Evolutionary conservation across 2,888 invertebrate genomes (phyloP).

Genomic region (Cosmorhoe ocellata): DNA sequence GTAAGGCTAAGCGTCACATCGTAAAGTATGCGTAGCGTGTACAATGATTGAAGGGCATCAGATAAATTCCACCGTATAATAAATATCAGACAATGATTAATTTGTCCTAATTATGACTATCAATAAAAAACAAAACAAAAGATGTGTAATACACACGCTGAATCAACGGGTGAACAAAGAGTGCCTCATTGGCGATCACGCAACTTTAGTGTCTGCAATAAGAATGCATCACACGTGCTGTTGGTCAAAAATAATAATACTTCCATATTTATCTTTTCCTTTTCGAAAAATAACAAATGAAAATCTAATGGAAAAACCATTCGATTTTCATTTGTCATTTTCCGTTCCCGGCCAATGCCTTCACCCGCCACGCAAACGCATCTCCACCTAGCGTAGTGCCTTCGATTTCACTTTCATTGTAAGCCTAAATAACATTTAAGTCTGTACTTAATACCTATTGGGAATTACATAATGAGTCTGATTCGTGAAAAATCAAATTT

Average conservation of each 20-base stretch:
- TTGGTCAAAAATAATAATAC: neutral
- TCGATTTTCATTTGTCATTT: too few species aligned
- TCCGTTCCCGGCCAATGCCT: too few species aligned
- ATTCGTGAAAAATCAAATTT: too few species aligned
- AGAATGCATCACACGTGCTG: conserved; percentile 2
- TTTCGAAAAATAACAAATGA: too few species aligned
- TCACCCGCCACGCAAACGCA: too few species aligned
- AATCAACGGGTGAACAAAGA: conserved; percentile 38
- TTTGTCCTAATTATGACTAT: conserved; percentile 36
- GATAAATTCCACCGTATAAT: conserved; percentile 20
- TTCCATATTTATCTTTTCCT: too few species aligned
- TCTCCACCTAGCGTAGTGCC: too few species aligned
- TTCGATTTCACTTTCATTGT: too few species aligned
- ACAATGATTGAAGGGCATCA: conserved; percentile 23
- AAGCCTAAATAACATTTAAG: too few species aligned
- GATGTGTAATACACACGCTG: conserved; percentile 27
- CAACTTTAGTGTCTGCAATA: conserved; percentile 45
- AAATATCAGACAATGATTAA: conserved; percentile 24
- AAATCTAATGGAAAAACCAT: too few species aligned
- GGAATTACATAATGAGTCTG: too few species aligned
- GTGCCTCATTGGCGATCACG: conserved; percentile 40
- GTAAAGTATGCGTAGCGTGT: conserved; percentile 5
- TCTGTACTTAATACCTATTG: too few species aligned
- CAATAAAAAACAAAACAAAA: conserved; percentile 43
- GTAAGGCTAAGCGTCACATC: neutral